Base-by-base conservation (phyloP, 1,140 invertebrate genomes). In the Agrypnia vestita region DNA sequence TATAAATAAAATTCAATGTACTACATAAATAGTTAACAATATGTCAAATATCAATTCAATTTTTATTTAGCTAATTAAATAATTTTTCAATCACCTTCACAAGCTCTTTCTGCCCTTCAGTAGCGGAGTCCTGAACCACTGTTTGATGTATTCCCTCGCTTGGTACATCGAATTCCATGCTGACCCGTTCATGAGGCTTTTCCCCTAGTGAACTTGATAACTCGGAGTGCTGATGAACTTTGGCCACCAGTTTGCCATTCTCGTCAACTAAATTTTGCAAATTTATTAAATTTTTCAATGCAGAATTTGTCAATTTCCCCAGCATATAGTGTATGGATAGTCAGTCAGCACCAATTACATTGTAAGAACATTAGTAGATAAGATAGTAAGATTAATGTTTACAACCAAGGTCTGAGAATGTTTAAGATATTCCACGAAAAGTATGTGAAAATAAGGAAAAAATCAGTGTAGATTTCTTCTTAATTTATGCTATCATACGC, bases 171-270 rank as follows among this genome's bases (percentile, higher is more conserved):
- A 91, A 78, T 53, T 90, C 86, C 1, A 88, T 87, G 35, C 87
- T 86, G 0, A 87, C 84, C 55, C 88, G 88, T 3, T 88, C 84
- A 0, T 80, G 84, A 0, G 88, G 87, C 46, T 87, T 85, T 62
- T 86, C 87, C 25, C 86, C 86, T 0, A 67, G 43, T 49, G 82
- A 84, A 0, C 85, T 76, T 19, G 88, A 88, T 0, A 86, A 86
- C 64, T 90, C 87, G 0, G 87, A 86, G 49, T 89, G 87, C 53
- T 90, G 88, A 72, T 89, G 87, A 4, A 91, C 77, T 17, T 87
- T 85, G 4, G 89, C 90, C 0, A 91, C 84, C 8, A 90, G 78
- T 81, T 91, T 87, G 0, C 89, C 90, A 78, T 91, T 88, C 75
- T 87, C 82, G 82, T 90, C 86, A 12, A 90, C 87, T 84, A 75